Evolutionary conservation across 2,888 invertebrate species (phyloP).

Genomic region (Horisme vitalbata): DNA sequence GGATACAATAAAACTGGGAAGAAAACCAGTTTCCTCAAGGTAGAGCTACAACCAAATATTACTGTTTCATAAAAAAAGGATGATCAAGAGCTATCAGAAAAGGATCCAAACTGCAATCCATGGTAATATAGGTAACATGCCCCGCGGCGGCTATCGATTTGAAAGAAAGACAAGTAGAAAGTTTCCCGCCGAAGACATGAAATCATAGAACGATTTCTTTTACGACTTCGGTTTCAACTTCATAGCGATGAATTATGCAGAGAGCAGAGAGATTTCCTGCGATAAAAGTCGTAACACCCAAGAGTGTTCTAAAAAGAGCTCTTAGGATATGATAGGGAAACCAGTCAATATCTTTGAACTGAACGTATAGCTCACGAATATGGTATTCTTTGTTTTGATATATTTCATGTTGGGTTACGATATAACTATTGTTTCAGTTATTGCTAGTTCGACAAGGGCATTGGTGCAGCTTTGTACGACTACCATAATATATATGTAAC

Average conservation of each 20-base stretch:
- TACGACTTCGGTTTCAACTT: slow-evolving; percentile 82
- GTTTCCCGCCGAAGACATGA: slow-evolving; percentile 77
- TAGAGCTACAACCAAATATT: no score
- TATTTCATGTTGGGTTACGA: slow-evolving; percentile 8
- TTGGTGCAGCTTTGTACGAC: no score
- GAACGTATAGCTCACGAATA: slow-evolving; percentile 28
- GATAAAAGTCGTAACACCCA: slow-evolving; percentile 80
- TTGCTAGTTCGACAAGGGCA: no score
- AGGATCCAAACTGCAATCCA: slow-evolving; percentile 42
- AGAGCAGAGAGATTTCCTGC: slow-evolving; percentile 79
- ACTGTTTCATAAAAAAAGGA: slow-evolving; percentile 5
- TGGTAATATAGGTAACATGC: slow-evolving; percentile 49
- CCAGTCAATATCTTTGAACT: slow-evolving; percentile 29
- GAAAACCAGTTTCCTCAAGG: no score
- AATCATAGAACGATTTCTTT: slow-evolving; percentile 83
- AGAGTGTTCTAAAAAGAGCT: slow-evolving; percentile 75
- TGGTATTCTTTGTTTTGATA: slow-evolving; percentile 30
- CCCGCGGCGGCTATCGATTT: slow-evolving; percentile 63
- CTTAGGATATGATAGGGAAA: slow-evolving; percentile 62
- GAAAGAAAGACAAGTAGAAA: slow-evolving; percentile 74
- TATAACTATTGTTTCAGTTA: background rate
- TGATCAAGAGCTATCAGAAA: slow-evolving; percentile 25
- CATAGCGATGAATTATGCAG: slow-evolving; percentile 82
- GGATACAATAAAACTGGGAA: no score
- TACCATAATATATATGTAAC: no score